These are phyloP conservation scores for Cirrhinus molitorella DNA, from an alignment of 2,797 vertebrate species.

Conservation along the genomic window DNA sequence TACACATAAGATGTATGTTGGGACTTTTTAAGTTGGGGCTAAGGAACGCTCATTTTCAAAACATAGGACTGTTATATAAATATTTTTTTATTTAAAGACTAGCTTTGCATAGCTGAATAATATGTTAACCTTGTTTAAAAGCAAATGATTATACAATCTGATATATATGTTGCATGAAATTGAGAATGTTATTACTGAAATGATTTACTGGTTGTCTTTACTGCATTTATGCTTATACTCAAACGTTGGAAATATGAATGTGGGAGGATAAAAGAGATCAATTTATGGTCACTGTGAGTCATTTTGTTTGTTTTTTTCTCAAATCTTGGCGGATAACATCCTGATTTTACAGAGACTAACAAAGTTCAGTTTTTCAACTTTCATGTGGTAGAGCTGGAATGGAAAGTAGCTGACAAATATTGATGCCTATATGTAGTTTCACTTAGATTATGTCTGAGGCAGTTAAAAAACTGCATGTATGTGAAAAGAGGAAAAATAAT, in stretches of 20 bases:
- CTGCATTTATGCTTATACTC: background rate
- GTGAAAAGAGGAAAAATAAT: conserved; percentile 38
- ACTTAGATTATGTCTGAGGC: conserved; percentile 29
- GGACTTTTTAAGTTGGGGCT: too few species aligned
- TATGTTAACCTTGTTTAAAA: background rate
- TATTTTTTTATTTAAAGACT: background rate
- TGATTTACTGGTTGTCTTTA: background rate
- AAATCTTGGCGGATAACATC: background rate
- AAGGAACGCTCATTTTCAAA: background rate
- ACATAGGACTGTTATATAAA: background rate
- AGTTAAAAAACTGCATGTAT: conserved; percentile 35
- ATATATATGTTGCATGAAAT: background rate
- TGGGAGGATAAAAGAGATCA: conserved; percentile 33
- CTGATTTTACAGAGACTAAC: background rate
- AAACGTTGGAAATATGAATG: conserved; percentile 20
- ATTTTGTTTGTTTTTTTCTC: conserved; percentile 5
- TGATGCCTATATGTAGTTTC: conserved; percentile 33
- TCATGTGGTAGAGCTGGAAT: conserved; percentile 39
- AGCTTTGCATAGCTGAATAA: background rate
- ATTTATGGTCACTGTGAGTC: conserved; percentile 34
- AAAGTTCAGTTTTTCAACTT: conserved; percentile 13
- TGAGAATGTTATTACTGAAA: background rate
- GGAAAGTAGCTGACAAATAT: conserved; percentile 34
- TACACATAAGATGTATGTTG: background rate
- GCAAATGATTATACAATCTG: background rate